Evolutionary conservation across 2,113 vertebrate species (phyloP).

Genomic region (Balaeniceps rex): DNA sequence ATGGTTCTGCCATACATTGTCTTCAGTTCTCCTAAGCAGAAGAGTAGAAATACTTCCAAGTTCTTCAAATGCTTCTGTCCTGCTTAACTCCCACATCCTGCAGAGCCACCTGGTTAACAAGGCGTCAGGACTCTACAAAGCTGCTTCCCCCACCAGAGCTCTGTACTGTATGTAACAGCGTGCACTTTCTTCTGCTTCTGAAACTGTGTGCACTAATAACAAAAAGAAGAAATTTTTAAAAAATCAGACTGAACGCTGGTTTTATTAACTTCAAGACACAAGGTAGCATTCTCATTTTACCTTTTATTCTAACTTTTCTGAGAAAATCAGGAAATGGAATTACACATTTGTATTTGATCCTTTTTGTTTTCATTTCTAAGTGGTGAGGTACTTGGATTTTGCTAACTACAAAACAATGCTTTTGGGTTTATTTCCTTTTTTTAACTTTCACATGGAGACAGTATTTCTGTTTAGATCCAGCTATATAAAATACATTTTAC

Average conservation of each 20-base stretch:
- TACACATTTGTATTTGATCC: not conserved
- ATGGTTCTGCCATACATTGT: not conserved
- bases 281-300: not conserved
- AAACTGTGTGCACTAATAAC: not conserved
- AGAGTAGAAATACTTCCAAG: not conserved
- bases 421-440: not conserved
- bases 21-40: not conserved
- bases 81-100: not conserved
- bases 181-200: not conserved
- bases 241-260: rapidly evolving
- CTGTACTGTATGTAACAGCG: not conserved
- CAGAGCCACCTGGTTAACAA: not conserved
- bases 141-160: not conserved
- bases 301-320: not conserved
- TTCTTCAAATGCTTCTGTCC: not conserved
- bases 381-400: not conserved
- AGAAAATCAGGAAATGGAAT: not conserved
- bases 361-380: not conserved
- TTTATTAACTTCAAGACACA: not conserved
- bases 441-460: not conserved
- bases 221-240: not conserved
- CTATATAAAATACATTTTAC: not conserved
- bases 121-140: not conserved
- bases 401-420: not conserved
- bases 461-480: not conserved